These are phyloP conservation scores for Andrena trimmerana DNA, from an alignment of 2,888 invertebrate genomes.

Conservation along the genomic window DNA sequence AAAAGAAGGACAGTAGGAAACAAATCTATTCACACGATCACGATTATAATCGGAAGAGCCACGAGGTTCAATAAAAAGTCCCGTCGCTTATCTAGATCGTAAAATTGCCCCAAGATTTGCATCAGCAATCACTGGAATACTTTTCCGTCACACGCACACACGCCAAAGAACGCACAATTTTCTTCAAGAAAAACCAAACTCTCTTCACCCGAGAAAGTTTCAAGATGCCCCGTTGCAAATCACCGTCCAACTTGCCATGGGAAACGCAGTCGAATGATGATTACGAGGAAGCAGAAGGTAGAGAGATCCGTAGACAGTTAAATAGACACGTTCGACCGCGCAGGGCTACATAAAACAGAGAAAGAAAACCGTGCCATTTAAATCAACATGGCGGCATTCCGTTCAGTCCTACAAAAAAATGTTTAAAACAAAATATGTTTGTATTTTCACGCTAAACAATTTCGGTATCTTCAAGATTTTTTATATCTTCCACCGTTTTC, in stretches of 20 bases:
- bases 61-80: not conserved
- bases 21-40: not conserved
- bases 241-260: not conserved
- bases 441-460: too few species aligned
- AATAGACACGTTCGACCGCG: not conserved
- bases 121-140: not conserved
- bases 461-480: too few species aligned
- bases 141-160: not conserved
- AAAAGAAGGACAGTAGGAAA: not conserved
- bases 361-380: too few species aligned
- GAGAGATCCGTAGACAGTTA: slow-evolving; percentile 1
- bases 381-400: too few species aligned
- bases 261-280: slow-evolving; percentile 20
- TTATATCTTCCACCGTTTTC: too few species aligned
- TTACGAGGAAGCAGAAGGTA: not conserved
- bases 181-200: slow-evolving; percentile 2
- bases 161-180: slow-evolving; percentile 33
- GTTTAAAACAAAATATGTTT: too few species aligned
- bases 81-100: not conserved
- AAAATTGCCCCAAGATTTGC: not conserved
- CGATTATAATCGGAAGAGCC: too few species aligned
- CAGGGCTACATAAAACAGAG: not conserved
- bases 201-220: slow-evolving; percentile 43
- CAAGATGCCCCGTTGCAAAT: not conserved
- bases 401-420: too few species aligned